These are phyloP conservation scores for Nomada ruficornis DNA, from an alignment of 2,888 invertebrate species.

Conservation along the genomic window DNA sequence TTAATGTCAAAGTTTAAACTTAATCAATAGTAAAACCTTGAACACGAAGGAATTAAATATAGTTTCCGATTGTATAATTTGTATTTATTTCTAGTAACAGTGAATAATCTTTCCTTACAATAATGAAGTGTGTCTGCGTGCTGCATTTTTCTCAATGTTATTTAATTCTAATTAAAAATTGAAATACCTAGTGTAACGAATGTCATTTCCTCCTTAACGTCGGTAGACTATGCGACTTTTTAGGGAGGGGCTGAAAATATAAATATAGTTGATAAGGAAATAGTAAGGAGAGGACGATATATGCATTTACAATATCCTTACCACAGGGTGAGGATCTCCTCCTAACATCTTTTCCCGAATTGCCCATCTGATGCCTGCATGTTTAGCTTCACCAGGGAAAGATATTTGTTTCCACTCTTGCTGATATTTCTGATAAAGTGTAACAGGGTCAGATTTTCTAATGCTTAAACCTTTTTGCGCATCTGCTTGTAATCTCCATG, in stretches of 20 bases:
- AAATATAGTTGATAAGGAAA: neutral
- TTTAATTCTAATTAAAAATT: constrained; percentile 5
- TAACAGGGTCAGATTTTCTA: constrained; percentile 89
- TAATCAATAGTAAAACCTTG: constrained; percentile 85
- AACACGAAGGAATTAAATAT: constrained; percentile 8
- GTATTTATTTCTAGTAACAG: constrained; percentile 29
- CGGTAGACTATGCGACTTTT: constrained; percentile 69
- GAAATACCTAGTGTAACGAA: neutral
- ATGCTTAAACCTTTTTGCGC: constrained; percentile 69
- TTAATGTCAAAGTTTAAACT: constrained; percentile 86
- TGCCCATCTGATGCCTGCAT: constrained; percentile 89
- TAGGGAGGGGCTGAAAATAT: constrained; percentile 74
- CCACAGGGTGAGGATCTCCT: constrained; percentile 81
- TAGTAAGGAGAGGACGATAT: neutral
- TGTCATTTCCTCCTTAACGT: constrained; percentile 74
- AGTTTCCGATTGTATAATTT: constrained; percentile 3
- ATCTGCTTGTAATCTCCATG: constrained; percentile 84
- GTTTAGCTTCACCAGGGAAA: constrained; percentile 90
- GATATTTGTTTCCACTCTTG: constrained; percentile 90
- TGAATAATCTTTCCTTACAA: neutral
- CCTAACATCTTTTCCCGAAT: constrained; percentile 89
- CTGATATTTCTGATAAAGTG: constrained; percentile 91
- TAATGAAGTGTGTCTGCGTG: neutral
- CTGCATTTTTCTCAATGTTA: constrained; percentile 5
- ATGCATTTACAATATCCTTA: constrained; percentile 60